These are phyloP conservation scores for Zapus hudsonius DNA, from an alignment of 2,113 vertebrate species.

Conservation along the genomic window DNA sequence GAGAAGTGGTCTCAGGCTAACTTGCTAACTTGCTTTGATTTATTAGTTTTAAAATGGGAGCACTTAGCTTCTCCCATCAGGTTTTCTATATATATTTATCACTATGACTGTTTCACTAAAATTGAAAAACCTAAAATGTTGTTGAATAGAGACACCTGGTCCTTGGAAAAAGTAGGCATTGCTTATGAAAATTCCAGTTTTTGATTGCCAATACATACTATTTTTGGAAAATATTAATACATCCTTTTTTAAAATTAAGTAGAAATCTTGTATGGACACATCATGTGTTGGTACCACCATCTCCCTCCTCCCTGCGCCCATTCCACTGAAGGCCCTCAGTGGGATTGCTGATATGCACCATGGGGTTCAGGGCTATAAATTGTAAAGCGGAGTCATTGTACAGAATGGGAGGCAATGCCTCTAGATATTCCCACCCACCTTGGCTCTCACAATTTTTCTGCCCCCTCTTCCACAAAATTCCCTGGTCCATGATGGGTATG, in stretches of 20 bases:
- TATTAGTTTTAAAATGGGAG: neutral
- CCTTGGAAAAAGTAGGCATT: neutral
- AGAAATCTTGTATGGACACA: neutral
- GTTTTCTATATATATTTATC: neutral
- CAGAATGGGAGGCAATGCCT: too few relatives aligned
- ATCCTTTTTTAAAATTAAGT: too few relatives aligned
- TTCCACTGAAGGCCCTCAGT: too few relatives aligned
- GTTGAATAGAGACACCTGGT: neutral
- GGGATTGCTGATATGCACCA: too few relatives aligned
- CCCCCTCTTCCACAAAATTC: too few relatives aligned
- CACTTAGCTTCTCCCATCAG: neutral
- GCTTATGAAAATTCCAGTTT: neutral
- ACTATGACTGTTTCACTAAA: neutral
- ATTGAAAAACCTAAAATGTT: constrained; percentile 8
- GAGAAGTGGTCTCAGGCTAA: neutral
- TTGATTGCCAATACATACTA: neutral
- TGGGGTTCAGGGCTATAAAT: too few relatives aligned
- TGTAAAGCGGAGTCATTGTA: too few relatives aligned
- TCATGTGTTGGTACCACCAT: neutral
- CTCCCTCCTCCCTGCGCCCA: neutral
- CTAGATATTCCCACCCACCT: too few relatives aligned
- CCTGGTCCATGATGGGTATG: too few relatives aligned
- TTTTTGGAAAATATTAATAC: constrained; percentile 2
- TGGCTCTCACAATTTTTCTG: too few relatives aligned
- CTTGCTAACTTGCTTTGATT: neutral